Percentiles rank a stretch among this genome's conserved stretches.
These are phyloP conservation scores for Beris chalybata DNA, from an alignment of 2,888 invertebrate genomes.

Conservation along the genomic window DNA sequence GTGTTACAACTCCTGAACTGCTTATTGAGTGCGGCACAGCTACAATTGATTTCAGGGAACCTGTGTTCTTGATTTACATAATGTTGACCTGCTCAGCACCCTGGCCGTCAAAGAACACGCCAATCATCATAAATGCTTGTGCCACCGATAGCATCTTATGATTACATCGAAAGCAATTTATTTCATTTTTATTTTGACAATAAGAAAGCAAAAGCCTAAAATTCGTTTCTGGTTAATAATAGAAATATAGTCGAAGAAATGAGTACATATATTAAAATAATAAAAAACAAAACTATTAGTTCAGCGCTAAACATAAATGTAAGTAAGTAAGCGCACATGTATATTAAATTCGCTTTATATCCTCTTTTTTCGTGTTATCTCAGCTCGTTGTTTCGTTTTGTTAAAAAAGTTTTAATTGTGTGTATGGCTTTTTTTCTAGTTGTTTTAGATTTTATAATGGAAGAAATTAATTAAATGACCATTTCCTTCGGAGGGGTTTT, in stretches of 20 bases:
- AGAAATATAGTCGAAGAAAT: background rate
- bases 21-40: no score
- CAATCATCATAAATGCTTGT: background rate
- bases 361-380: conserved; percentile 9
- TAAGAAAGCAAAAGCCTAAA: conserved; percentile 20
- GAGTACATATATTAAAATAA: conserved; percentile 3
- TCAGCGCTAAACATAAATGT: conserved; percentile 1
- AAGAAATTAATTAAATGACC: conserved; percentile 56
- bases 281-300: conserved; percentile 21
- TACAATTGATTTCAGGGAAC: no score
- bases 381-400: conserved; percentile 36
- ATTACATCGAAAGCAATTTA: background rate
- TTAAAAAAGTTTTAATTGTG: conserved; percentile 42
- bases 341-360: conserved; percentile 5
- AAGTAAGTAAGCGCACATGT: conserved; percentile 19
- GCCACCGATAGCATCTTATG: background rate
- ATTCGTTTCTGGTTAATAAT: no score
- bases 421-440: conserved; percentile 40
- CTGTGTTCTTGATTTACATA: no score
- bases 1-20: no score
- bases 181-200: conserved; percentile 10
- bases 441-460: conserved; percentile 31
- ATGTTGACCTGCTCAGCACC: no score
- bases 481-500: conserved; percentile 48
- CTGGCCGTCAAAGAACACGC: no score